Percentiles rank a stretch among this genome's conserved stretches.
Evolutionary conservation across 2,113 vertebrate genomes (phyloP).

Genomic region (Coracopsis vasa): DNA sequence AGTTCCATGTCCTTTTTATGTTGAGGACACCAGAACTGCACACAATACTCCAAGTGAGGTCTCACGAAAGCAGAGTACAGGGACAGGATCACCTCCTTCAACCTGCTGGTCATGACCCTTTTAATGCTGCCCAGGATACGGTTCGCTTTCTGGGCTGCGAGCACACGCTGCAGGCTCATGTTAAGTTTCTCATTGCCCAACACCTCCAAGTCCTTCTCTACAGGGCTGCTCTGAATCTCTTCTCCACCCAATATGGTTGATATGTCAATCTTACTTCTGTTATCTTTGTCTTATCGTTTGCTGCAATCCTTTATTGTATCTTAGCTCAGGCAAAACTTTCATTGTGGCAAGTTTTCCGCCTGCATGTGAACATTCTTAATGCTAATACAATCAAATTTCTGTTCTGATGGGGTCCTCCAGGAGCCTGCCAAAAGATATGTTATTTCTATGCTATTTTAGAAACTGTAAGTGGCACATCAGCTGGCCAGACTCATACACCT

Average conservation of each 20-base stretch:
- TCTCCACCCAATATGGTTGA: not conserved
- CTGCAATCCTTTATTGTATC: not conserved
- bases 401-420: not conserved
- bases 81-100: no score
- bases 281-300: not conserved
- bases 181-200: not conserved
- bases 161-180: accelerated
- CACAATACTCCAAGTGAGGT: no score
- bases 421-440: not conserved
- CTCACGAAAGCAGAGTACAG: no score
- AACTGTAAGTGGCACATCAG: not conserved
- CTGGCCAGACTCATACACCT: not conserved
- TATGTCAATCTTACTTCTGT: not conserved
- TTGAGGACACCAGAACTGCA: no score
- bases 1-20: no score
- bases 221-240: not conserved
- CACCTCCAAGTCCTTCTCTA: not conserved
- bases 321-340: not conserved
- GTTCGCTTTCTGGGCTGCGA: no score
- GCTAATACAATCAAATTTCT: not conserved
- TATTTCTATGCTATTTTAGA: not conserved
- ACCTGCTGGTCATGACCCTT: no score
- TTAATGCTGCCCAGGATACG: no score
- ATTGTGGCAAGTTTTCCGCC: not conserved
- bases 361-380: not conserved